These are phyloP conservation scores for Rhizomys pruinosus DNA, from an alignment of 2,113 vertebrate species.

Conservation along the genomic window DNA sequence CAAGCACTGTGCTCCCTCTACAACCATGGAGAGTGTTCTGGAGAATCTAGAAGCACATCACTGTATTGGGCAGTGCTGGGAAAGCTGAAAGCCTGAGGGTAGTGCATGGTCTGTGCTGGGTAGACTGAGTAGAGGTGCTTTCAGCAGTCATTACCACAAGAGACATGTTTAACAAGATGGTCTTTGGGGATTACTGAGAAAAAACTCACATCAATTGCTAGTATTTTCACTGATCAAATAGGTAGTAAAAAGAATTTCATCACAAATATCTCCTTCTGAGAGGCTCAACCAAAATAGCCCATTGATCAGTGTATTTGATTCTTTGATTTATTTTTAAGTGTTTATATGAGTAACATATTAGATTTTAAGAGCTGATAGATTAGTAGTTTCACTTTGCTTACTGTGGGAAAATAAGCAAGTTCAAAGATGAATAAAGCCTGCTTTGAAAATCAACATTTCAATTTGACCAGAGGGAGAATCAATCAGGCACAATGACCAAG, in stretches of 20 bases:
- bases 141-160: background rate
- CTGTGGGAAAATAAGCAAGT: slow-evolving; percentile 3
- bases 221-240: background rate
- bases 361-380: slow-evolving; percentile 37
- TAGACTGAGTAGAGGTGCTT: background rate
- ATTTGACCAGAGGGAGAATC: slow-evolving; percentile 16
- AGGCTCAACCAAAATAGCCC: background rate
- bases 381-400: slow-evolving; percentile 46
- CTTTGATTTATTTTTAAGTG: slow-evolving; percentile 51
- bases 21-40: background rate
- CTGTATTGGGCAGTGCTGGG: background rate
- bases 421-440: background rate
- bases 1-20: background rate
- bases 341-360: slow-evolving; percentile 30
- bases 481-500: background rate
- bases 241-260: background rate
- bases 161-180: background rate
- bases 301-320: background rate
- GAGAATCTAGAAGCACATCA: background rate
- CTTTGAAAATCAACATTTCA: slow-evolving; percentile 15
- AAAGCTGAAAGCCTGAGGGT: background rate
- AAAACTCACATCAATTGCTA: background rate
- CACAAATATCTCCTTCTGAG: background rate
- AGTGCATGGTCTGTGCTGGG: too few species aligned
- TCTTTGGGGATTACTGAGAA: background rate